Evolutionary conservation across 37 sponge, comb jelly and placozoan genomes (phyloP).

Genomic region (Beroe forskalii): DNA sequence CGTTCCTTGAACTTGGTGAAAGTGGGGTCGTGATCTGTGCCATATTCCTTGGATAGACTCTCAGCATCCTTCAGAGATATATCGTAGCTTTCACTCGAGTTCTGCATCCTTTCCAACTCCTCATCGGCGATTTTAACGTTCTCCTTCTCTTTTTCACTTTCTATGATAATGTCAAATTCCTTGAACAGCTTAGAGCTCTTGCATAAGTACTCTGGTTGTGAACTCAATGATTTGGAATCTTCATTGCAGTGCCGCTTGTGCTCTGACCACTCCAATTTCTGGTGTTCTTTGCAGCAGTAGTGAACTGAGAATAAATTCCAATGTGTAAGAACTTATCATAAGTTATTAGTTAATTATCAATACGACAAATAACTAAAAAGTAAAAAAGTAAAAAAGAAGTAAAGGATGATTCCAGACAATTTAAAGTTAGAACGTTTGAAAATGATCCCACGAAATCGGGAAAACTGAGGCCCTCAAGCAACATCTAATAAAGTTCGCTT

Average conservation of each 20-base stretch:
- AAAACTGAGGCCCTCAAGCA: too few species aligned
- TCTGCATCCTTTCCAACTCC: constrained; percentile 1
- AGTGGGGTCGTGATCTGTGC: background rate
- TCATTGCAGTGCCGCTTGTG: background rate
- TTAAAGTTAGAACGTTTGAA: too few species aligned
- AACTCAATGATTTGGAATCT: background rate
- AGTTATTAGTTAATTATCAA: too few species aligned
- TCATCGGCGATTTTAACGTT: background rate
- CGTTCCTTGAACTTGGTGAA: constrained; percentile 61
- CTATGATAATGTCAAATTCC: constrained; percentile 56
- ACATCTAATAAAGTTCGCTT: too few species aligned
- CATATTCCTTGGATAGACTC: constrained; percentile 55
- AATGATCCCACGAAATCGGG: too few species aligned
- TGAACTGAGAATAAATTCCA: background rate
- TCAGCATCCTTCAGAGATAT: constrained; percentile 27
- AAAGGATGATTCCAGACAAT: too few species aligned
- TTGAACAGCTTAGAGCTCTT: constrained; percentile 24
- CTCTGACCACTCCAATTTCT: constrained; percentile 32
- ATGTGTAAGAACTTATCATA: too few species aligned
- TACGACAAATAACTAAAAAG: too few species aligned
- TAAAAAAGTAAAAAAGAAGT: too few species aligned
- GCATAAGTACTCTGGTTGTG: background rate
- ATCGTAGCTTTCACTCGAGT: background rate
- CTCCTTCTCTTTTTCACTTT: constrained; percentile 46
- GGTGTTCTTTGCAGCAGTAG: constrained; percentile 52